Conservation (phyloP, 2,113 vertebrate species). For the Strigops habroptila region DNA sequence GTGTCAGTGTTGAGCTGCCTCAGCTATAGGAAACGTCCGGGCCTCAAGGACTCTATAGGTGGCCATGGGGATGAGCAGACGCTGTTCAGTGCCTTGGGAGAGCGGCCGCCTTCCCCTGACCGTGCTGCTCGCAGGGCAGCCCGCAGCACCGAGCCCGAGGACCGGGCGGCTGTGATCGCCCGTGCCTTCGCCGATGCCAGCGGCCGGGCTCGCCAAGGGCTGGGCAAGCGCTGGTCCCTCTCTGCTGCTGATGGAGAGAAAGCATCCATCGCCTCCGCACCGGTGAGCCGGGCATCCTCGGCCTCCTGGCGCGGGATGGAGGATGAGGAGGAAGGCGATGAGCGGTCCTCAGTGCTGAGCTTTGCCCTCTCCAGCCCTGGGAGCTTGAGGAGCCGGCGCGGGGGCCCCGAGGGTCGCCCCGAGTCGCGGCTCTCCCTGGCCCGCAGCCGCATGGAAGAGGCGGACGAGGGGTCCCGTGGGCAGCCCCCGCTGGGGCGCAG, state of each 20-base stretch:
- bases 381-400: slow-evolving; percentile 73
- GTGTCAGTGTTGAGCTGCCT: slow-evolving; percentile 88
- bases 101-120: slow-evolving; percentile 79
- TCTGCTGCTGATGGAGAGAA: slow-evolving; percentile 80
- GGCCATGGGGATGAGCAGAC: slow-evolving; percentile 82
- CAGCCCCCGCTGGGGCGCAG: slow-evolving; percentile 84
- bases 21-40: slow-evolving; percentile 89
- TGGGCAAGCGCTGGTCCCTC: slow-evolving; percentile 83
- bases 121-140: slow-evolving; percentile 72
- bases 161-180: slow-evolving; percentile 75
- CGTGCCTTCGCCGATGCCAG: slow-evolving; percentile 79
- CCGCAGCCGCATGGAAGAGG: slow-evolving; percentile 81
- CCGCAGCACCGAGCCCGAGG: slow-evolving; percentile 61
- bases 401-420: slow-evolving; percentile 67
- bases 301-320: slow-evolving; percentile 74
- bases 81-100: slow-evolving; percentile 82
- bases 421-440: slow-evolving; percentile 80
- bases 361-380: slow-evolving; percentile 77
- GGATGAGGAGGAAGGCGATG: slow-evolving; percentile 73
- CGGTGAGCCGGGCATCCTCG: slow-evolving; percentile 75
- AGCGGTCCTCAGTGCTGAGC: slow-evolving; percentile 79
- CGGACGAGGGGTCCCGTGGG: slow-evolving; percentile 80
- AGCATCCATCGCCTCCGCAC: slow-evolving; percentile 71
- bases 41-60: slow-evolving; percentile 86
- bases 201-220: slow-evolving; percentile 74